These are phyloP conservation scores for Cotesia vestalis DNA, from an alignment of 1,140 invertebrate genomes.

Conservation along the genomic window DNA sequence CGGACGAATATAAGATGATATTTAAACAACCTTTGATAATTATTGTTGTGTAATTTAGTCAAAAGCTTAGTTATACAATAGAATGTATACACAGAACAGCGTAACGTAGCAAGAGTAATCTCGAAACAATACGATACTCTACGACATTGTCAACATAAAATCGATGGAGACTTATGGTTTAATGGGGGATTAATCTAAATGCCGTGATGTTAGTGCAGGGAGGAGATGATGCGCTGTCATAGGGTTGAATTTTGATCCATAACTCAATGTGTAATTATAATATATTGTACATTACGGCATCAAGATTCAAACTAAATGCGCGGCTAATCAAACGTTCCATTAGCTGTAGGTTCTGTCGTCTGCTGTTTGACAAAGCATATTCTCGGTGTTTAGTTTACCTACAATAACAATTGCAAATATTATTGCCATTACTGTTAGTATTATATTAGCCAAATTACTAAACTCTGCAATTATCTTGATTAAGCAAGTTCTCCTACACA, in stretches of 20 bases:
- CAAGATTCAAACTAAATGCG: not conserved
- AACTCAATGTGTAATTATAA: conserved; percentile 13
- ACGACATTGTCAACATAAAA: not conserved
- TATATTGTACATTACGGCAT: not conserved
- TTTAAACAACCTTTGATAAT: not conserved
- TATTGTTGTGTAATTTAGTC: no score
- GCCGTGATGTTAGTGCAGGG: not conserved
- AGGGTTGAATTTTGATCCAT: conserved; percentile 22
- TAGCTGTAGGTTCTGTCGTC: conserved; percentile 3
- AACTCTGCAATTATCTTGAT: no score
- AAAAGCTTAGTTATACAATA: not conserved
- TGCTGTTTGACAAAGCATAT: not conserved
- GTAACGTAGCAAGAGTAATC: not conserved
- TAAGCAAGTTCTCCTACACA: no score
- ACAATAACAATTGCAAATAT: no score
- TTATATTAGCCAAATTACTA: no score
- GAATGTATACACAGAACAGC: not conserved
- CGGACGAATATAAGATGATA: no score
- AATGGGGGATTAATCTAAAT: conserved; percentile 20
- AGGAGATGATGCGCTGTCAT: not conserved
- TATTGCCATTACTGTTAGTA: no score
- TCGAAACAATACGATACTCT: not conserved
- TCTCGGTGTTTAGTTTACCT: not conserved
- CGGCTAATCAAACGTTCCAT: conserved; percentile 15
- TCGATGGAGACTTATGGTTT: not conserved